Percentiles rank a stretch among this genome's conserved stretches.
These are phyloP conservation scores for Microplitis deprimator DNA, from an alignment of 2,888 invertebrate genomes.

Conservation along the genomic window DNA sequence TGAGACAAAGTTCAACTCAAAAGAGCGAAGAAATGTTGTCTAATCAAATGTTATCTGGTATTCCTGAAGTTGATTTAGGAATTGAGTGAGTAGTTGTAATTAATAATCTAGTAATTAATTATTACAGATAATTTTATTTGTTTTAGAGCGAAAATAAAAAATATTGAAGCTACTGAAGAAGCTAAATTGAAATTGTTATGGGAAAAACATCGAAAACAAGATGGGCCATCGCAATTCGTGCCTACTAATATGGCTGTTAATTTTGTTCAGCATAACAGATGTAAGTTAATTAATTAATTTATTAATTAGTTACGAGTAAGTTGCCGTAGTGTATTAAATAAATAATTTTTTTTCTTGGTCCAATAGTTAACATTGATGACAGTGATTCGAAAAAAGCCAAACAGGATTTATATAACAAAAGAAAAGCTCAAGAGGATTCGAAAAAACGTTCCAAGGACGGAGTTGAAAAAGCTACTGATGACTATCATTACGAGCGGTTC, in stretches of 20 bases:
- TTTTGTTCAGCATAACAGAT: constrained; percentile 97
- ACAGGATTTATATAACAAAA: constrained; percentile 73
- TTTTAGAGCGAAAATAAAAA: constrained; percentile 91
- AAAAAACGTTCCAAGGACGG: constrained; percentile 78
- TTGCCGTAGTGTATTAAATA: neutral
- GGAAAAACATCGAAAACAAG: constrained; percentile 92
- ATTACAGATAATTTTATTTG: constrained; percentile 18
- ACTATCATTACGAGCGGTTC: constrained; percentile 97
- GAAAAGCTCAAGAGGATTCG: constrained; percentile 70
- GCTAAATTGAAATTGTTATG: constrained; percentile 93
- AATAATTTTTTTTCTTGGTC: constrained; percentile 30
- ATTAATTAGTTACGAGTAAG: neutral
- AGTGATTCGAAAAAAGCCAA: constrained; percentile 76
- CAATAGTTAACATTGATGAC: constrained; percentile 88
- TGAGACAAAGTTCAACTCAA: constrained; percentile 88
- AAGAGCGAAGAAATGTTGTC: constrained; percentile 99
- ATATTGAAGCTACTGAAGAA: constrained; percentile 99
- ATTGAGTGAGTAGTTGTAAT: constrained; percentile 80
- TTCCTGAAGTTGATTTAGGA: constrained; percentile 99
- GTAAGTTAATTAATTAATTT: constrained; percentile 73
- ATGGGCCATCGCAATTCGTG: constrained; percentile 94
- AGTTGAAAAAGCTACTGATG: constrained; percentile 95
- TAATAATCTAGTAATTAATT: constrained; percentile 12
- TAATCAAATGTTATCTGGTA: constrained; percentile 99
- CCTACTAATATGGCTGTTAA: constrained; percentile 99